Base-by-base conservation (phyloP, 2,888 invertebrate genomes). In the Ceraclea dissimilis region DNA sequence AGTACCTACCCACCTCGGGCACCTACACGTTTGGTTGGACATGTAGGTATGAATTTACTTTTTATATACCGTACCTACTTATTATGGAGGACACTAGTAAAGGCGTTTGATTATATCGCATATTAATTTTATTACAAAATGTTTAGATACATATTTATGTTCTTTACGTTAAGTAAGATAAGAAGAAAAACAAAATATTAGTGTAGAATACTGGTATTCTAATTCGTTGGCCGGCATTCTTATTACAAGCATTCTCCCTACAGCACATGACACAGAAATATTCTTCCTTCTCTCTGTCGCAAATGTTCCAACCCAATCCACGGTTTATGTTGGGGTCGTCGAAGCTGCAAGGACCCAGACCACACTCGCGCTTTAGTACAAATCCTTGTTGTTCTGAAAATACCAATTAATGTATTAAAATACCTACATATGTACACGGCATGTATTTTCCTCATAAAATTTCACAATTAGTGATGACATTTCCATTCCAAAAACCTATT, bases 191-290 rank as follows among this genome's bases (percentile, higher is more conserved):
- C 22, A 49, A 17, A 20, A 49, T 19, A n/a, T 49, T 49, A 4
- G 49, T 49, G 16, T 49, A 49, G 49, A 49, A 49, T 8, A 49
- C 17, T 2, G 49, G 49, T 17, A 49, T 49, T 26, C 26, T 21
- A 6, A 49, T 26, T 26, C 26, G 11, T 17, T 49, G 49, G 11
- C 60, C 48, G 1, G 55, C 31, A 54, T 63, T 69, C 61, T 69
- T 68, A 63, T 75, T 75, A 62, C 75, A 75, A 2, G 72, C 74
- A 60, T 63, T 70, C 48, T 67, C 68, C 52, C 63, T 67, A 63
- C 75, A 75, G 64, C 75, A 75, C 61, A 67, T 68, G 2, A 73
- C 65, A 60, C 75, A 75, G 60, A 70, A 73, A 63, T 68, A 73
- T 55, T 73, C 70, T 49, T 70, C 65, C 59, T 68, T 69, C 56